phyloP scores from a whole-genome alignment of 2,797 vertebrate genomes.

The Anniella stebbinsi region DNA sequence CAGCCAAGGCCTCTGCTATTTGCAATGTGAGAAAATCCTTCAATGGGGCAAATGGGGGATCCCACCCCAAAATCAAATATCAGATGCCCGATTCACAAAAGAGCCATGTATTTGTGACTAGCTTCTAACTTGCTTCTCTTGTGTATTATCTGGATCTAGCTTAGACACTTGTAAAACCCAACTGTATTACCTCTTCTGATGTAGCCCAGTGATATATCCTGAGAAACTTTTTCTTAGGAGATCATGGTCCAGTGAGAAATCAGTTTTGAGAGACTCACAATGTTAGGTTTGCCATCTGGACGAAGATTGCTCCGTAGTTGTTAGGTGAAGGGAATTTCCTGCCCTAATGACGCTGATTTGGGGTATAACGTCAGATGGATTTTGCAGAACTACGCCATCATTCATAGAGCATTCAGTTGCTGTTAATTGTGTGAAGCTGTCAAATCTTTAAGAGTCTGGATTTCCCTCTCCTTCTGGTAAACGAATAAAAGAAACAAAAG shows the following conservation, averaged over 20 bases:
- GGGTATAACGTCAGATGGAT: conserved; percentile 19
- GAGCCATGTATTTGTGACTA: not conserved
- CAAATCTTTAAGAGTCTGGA: conserved; percentile 33
- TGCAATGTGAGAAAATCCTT: not conserved
- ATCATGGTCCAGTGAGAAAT: not conserved
- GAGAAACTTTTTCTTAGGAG: not conserved
- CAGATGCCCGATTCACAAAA: not conserved
- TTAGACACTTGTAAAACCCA: not conserved
- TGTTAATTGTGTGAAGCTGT: conserved; percentile 5
- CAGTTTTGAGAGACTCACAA: not conserved
- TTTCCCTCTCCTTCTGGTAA: conserved; percentile 28
- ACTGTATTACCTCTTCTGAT: not conserved
- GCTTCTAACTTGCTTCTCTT: too few relatives aligned
- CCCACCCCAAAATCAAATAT: not conserved
- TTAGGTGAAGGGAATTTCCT: conserved; percentile 25
- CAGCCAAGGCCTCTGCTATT: not conserved
- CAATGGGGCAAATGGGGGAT: not conserved
- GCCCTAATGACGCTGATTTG: not conserved
- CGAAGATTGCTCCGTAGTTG: conserved; percentile 13
- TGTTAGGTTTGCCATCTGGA: conserved; percentile 12
- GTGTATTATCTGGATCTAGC: not conserved
- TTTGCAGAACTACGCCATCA: conserved; percentile 11
- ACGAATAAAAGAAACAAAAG: conserved; percentile 21
- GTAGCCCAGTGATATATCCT: not conserved
- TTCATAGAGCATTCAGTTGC: not conserved